Conservation (phyloP, 2,888 invertebrate species). For the Volucella bombylans region DNA sequence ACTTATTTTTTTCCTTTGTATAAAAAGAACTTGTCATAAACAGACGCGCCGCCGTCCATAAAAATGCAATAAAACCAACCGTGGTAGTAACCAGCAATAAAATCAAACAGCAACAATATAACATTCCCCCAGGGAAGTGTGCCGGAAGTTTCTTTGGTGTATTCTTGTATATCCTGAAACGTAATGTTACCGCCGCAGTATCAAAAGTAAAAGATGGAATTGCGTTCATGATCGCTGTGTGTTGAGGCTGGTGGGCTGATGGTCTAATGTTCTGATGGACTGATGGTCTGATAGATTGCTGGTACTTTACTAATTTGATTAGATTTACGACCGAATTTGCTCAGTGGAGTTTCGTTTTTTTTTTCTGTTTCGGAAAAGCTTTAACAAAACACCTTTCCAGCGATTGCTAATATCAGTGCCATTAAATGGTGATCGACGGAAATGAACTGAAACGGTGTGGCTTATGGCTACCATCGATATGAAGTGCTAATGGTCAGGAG, state of each 20-base stretch:
- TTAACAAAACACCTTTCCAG: constrained; percentile 42
- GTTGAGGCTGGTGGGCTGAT: not conserved
- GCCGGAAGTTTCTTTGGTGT: constrained; percentile 35
- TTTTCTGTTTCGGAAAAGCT: not conserved
- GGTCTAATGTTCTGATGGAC: too few relatives aligned
- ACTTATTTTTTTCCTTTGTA: constrained; percentile 47
- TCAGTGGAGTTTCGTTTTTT: constrained; percentile 15
- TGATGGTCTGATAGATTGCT: constrained; percentile 3
- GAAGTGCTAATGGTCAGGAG: constrained; percentile 65
- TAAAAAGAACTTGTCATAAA: constrained; percentile 63
- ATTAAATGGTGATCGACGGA: constrained; percentile 52
- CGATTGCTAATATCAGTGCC: constrained; percentile 50
- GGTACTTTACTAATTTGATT: constrained; percentile 64
- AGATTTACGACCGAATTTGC: constrained; percentile 60
- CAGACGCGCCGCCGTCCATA: constrained; percentile 56
- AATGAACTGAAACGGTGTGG: constrained; percentile 20
- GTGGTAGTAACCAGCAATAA: constrained; percentile 59
- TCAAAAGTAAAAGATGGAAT: constrained; percentile 48
- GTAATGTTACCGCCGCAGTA: constrained; percentile 26
- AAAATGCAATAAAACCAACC: constrained; percentile 67
- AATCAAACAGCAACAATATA: constrained; percentile 30
- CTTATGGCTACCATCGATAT: constrained; percentile 52
- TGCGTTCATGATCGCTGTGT: constrained; percentile 28
- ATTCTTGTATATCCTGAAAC: constrained; percentile 7
- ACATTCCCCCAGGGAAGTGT: constrained; percentile 24